Evolutionary conservation across 2,113 vertebrate species (phyloP).

Genomic region (Carollia perspicillata): DNA sequence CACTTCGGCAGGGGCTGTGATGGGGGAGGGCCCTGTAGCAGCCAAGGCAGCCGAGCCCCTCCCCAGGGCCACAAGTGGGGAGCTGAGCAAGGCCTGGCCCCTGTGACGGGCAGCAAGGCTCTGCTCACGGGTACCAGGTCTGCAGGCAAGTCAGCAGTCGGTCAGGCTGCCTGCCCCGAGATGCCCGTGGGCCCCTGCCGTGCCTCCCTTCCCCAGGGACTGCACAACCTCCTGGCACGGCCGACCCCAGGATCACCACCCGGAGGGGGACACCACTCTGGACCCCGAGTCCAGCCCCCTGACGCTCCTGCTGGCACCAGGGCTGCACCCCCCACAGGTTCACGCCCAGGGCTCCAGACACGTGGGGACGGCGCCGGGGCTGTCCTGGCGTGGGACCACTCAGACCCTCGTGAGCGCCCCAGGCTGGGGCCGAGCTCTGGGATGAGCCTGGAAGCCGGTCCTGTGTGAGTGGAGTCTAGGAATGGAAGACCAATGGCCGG

Average conservation of each 20-base stretch:
- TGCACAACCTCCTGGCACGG: background rate
- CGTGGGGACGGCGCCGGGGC: background rate
- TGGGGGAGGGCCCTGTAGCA: background rate
- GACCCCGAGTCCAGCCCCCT: background rate
- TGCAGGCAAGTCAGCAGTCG: background rate
- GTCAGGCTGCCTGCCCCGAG: background rate
- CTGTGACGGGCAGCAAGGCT: fast-evolving
- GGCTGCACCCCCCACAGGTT: fast-evolving
- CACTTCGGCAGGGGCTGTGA: background rate
- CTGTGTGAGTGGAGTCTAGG: background rate
- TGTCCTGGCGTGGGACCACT: background rate
- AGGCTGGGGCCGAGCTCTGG: background rate
- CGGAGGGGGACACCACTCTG: background rate
- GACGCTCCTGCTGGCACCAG: background rate
- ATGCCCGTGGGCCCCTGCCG: background rate
- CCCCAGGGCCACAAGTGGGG: background rate
- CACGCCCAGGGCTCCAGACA: background rate
- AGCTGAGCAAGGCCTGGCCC: fast-evolving
- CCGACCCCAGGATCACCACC: background rate
- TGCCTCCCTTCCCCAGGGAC: background rate
- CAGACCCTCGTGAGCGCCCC: background rate
- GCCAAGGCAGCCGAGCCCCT: background rate
- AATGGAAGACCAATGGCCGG: background rate
- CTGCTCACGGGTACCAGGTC: background rate
- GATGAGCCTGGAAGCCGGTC: background rate